Evolutionary conservation across 2,113 vertebrate genomes (phyloP).

Genomic region (Lampris incognitus): DNA sequence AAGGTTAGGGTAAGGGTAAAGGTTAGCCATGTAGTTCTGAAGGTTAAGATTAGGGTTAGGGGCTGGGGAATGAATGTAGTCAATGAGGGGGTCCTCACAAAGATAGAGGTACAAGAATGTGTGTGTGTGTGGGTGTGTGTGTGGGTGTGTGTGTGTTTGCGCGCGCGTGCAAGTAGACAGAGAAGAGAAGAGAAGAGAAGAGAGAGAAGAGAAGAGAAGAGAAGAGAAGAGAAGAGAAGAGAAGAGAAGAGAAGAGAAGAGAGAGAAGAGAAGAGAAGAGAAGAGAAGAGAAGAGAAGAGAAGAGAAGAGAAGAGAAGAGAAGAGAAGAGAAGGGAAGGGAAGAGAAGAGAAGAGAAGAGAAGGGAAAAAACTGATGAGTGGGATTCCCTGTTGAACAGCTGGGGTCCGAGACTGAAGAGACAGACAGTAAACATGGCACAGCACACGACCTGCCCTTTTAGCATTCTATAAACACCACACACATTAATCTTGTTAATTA

Average conservation of each 20-base stretch:
- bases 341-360: slow-evolving; percentile 17
- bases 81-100: no score
- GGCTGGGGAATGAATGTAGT: no score
- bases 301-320: slow-evolving; percentile 17
- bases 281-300: slow-evolving; percentile 3
- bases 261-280: slow-evolving; percentile 17
- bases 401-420: slow-evolving; percentile 56
- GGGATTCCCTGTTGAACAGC: slow-evolving; percentile 51
- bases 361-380: neutral
- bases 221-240: slow-evolving; percentile 17
- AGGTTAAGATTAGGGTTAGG: no score
- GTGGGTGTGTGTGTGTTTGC: slow-evolving; percentile 2
- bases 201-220: slow-evolving; percentile 6
- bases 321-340: slow-evolving; percentile 16
- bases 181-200: slow-evolving; percentile 22
- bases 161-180: slow-evolving; percentile 21
- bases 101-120: no score
- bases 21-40: no score
- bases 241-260: slow-evolving; percentile 17
- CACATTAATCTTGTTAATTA: slow-evolving; percentile 74
- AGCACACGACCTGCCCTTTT: slow-evolving; percentile 52
- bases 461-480: slow-evolving; percentile 51
- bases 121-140: neutral
- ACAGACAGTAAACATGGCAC: slow-evolving; percentile 67
- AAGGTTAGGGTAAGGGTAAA: no score